These are phyloP conservation scores for Biston betularia DNA, from an alignment of 2,888 invertebrate species.

Conservation along the genomic window DNA sequence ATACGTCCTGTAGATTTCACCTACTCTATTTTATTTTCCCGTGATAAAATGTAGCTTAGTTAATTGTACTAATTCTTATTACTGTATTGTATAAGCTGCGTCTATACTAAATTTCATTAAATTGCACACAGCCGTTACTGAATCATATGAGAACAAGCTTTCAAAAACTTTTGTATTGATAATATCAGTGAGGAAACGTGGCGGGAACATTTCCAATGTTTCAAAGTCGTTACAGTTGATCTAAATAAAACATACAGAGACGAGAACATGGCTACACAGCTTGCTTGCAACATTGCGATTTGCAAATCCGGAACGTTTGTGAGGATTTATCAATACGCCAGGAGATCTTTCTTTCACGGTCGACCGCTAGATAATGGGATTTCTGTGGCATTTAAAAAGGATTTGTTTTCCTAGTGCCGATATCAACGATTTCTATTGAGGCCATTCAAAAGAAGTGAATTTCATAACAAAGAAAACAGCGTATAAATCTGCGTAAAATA, in stretches of 20 bases:
- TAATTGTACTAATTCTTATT: too few species aligned
- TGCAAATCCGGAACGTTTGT: constrained; percentile 77
- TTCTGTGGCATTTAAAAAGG: constrained; percentile 41
- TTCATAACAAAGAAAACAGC: too few species aligned
- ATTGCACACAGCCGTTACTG: too few species aligned
- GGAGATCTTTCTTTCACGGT: constrained; percentile 58
- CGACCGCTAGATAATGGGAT: constrained; percentile 52
- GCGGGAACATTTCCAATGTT: background rate
- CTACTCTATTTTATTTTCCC: too few species aligned
- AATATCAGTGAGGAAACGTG: too few species aligned
- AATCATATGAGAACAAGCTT: background rate
- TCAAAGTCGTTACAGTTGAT: constrained; percentile 4
- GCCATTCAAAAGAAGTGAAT: too few species aligned
- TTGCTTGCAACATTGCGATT: constrained; percentile 63
- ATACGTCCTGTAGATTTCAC: too few species aligned
- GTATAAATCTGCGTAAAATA: too few species aligned
- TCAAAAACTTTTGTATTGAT: background rate
- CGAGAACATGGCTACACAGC: constrained; percentile 45
- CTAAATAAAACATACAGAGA: constrained; percentile 17
- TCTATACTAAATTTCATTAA: too few species aligned
- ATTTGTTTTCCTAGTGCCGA: background rate
- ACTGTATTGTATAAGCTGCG: too few species aligned
- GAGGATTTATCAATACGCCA: constrained; percentile 76
- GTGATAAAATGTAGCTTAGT: too few species aligned
- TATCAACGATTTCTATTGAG: too few species aligned